Evolutionary conservation across 1,140 invertebrate genomes (phyloP).

Genomic region (Solen grandis): DNA sequence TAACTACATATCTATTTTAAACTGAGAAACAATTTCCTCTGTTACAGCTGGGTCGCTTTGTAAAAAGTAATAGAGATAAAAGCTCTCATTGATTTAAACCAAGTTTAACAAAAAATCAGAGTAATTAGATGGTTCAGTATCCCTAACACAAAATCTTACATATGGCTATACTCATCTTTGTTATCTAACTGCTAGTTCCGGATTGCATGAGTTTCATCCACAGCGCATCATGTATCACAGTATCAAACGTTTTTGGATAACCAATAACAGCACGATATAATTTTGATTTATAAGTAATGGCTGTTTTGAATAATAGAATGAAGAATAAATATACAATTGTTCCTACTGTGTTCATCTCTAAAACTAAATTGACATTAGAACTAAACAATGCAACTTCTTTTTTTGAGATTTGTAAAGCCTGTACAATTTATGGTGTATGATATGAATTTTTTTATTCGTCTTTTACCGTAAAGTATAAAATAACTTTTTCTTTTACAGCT

Average conservation of each 20-base stretch:
- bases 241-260: slow-evolving; percentile 27
- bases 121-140: background rate
- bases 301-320: slow-evolving; percentile 39
- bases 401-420: too few relatives aligned
- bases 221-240: slow-evolving; percentile 21
- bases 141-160: slow-evolving; percentile 16
- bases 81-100: slow-evolving; percentile 14
- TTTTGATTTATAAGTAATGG: slow-evolving; percentile 14
- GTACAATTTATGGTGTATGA: too few relatives aligned
- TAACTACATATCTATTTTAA: too few relatives aligned
- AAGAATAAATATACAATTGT: slow-evolving; percentile 36
- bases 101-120: slow-evolving; percentile 15
- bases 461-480: too few relatives aligned
- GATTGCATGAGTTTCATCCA: slow-evolving; percentile 26
- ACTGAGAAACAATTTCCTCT: too few relatives aligned
- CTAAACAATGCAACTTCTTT: too few relatives aligned
- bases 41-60: too few relatives aligned
- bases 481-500: too few relatives aligned
- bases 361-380: slow-evolving; percentile 43
- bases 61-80: slow-evolving; percentile 8
- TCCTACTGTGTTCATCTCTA: slow-evolving; percentile 7
- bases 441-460: too few relatives aligned
- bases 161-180: slow-evolving; percentile 29
- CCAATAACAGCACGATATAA: slow-evolving; percentile 30
- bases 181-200: slow-evolving; percentile 19